Base-by-base conservation (phyloP, 2,888 invertebrate species). In the Eupithecia dodoneata region DNA sequence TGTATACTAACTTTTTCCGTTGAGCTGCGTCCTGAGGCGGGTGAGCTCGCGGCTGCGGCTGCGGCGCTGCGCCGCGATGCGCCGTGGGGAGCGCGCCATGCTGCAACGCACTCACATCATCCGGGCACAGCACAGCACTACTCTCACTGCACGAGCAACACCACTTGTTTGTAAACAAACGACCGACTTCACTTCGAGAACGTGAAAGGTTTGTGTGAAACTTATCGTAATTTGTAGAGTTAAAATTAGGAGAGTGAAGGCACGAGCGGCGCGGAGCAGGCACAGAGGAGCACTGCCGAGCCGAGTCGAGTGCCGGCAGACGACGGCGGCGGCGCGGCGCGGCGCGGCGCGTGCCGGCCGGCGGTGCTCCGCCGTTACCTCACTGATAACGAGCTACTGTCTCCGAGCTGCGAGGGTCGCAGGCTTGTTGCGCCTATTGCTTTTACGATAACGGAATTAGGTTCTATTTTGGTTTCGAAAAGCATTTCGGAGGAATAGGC, bases 31-130 rank as follows among this genome's bases (percentile, higher is more conserved):
- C 80, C 89, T 85, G 66, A 95, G 85, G 47, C 95, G 87, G 78
- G 89, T 83, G 76, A 94, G 87, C 83, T 94, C 95, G 71, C 92
- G 83, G 76, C 93, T 92, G 30, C 91, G 84, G 81, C 91, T 90
- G 79, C 93, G 85, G 76, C 94, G 87, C 75, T 91, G 91, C 18
- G 91, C 90, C 59, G 59, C 4, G 71, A 93, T 88, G 86, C 93
- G 87, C 76, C 94, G 87, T 80, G 94, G 94, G 41, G 95, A 94
- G 49, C 94, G 92, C 81, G 94, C 94, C 95, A 95, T 94, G 77
- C 71, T 47, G 69, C 47, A 47, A 18, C 45, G 45, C 75, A 59
- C 49, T 63, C 77, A 67, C 72, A 74, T 69, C 69, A 69, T 44
- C 65, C 65, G 41, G 12, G 4, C 67, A 69, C 42, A n/a, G 41